Percentiles rank a stretch among this genome's conserved stretches.
Conservation (phyloP, 2,113 vertebrate species). For the Urocitellus parryii region DNA sequence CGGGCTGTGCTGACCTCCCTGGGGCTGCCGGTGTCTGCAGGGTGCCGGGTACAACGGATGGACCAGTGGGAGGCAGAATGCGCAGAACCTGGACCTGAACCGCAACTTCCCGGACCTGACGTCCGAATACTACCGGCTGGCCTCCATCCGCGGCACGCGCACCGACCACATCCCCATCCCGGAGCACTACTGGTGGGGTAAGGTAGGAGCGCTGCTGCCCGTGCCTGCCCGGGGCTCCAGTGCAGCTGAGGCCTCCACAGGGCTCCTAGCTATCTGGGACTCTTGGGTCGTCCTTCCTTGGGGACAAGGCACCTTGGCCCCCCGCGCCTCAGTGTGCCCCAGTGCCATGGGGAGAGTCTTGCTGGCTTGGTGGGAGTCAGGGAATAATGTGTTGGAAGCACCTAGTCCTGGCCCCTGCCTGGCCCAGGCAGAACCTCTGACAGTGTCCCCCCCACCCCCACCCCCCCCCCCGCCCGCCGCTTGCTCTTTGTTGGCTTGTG, state of each 20-base stretch:
- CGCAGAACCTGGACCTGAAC: conserved; percentile 97
- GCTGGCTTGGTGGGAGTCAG: not conserved
- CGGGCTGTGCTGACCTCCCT: accelerated
- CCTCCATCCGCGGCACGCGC: conserved; percentile 86
- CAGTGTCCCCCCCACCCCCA: too few relatives aligned
- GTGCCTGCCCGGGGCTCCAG: accelerated
- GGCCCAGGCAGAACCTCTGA: not conserved
- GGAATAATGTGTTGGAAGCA: accelerated
- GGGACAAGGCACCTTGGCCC: not conserved
- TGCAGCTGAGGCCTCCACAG: not conserved
- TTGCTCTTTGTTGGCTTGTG: not conserved
- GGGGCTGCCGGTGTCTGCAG: conserved; percentile 78
- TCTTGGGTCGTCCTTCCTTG: not conserved
- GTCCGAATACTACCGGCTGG: conserved; percentile 92
- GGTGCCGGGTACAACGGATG: conserved; percentile 95
- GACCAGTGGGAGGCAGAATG: conserved; percentile 93
- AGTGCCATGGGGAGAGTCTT: not conserved
- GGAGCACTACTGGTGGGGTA: conserved; percentile 96
- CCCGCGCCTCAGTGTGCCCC: not conserved
- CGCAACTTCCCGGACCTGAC: conserved; percentile 98
- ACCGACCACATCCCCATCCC: conserved; percentile 95
- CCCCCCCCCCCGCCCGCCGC: too few relatives aligned
- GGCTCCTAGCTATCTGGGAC: not conserved
- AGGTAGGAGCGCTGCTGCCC: conserved; percentile 88
- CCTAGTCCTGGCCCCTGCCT: too few relatives aligned